Conservation (phyloP, 2,888 invertebrate genomes). For the Tenodera sinensis region DNA sequence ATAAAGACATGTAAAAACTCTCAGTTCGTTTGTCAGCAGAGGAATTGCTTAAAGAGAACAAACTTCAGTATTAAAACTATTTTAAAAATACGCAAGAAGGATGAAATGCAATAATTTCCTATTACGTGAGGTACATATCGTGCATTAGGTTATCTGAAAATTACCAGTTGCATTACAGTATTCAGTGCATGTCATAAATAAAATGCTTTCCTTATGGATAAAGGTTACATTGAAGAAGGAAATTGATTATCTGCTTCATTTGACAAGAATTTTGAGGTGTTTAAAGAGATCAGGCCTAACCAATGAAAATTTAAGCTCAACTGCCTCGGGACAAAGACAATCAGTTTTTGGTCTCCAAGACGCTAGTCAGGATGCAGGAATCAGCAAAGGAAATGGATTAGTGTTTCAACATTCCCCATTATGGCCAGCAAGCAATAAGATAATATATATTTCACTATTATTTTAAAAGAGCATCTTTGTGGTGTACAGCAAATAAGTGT, state of each 20-base stretch:
- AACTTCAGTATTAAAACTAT: neutral
- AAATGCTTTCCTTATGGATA: neutral
- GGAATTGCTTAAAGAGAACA: neutral
- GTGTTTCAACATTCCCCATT: slow-evolving; percentile 7
- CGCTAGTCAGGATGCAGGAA: slow-evolving; percentile 4
- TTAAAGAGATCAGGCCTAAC: slow-evolving; percentile 8
- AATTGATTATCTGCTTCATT: neutral
- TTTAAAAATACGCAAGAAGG: neutral
- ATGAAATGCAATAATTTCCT: neutral
- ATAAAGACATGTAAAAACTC: neutral
- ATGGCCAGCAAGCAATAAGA: slow-evolving; percentile 11
- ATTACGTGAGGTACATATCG: neutral
- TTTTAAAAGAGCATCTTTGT: neutral
- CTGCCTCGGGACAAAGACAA: slow-evolving; percentile 18
- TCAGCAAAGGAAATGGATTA: neutral
- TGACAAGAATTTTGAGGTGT: neutral
- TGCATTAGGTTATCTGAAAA: neutral
- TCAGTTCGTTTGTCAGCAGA: neutral
- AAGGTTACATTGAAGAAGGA: neutral
- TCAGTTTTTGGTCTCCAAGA: neutral
- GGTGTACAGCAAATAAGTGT: neutral
- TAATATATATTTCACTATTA: neutral
- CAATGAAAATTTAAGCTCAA: neutral
- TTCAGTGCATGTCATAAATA: neutral
- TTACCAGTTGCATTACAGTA: neutral